Base-by-base conservation (phyloP, 2,797 vertebrate species). In the Esox masquinongy region DNA sequence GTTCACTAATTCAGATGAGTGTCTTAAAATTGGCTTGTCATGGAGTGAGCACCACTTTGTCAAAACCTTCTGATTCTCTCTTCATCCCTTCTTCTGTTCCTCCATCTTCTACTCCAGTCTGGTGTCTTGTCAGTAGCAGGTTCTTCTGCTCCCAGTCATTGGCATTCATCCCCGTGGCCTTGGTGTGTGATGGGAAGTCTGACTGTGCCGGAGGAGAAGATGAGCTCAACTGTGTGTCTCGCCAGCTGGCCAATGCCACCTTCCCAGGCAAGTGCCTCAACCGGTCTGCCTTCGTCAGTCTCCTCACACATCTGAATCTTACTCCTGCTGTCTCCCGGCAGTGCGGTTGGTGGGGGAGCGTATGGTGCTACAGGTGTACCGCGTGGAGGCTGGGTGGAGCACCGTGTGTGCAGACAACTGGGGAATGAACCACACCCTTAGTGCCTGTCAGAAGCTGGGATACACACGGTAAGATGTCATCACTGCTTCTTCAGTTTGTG, bases 131-230 rank as follows among this genome's bases (percentile, higher is more conserved):
- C 80, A 93, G 94, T 17, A 91, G 90, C 79, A 92, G 96, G 79
- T 98, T 95, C 89, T 96, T 97, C 93, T 99, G 97, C 81, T 82
- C 79, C 1, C 83, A 85, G 19, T 92, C 95, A 0, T 74, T 95
- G 53, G 94, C 86, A 88, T 96, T 98, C 86, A 94, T 99, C 86
- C 84, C 93, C 0, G 74, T 95, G 74, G 82, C 36, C 0, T 79
- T 82, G 31, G 86, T 95, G 61, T 99, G 98, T 5, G 91, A 99
- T 0, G 94, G 96, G n/a, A 88, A 80, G 0, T 0, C 24, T 0
- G 95, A 97, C 86, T 99, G 97, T 5, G 7, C 82, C 0, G 86
- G 76, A 0, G 95, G 91, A 0, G 95, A 98, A 77, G 98, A 99
- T 0, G 97, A 99, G 83, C 70, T 84, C 14, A 75, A 76, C 2